Conservation (phyloP, 2,797 vertebrate species). For the Apogon talboti region DNA sequence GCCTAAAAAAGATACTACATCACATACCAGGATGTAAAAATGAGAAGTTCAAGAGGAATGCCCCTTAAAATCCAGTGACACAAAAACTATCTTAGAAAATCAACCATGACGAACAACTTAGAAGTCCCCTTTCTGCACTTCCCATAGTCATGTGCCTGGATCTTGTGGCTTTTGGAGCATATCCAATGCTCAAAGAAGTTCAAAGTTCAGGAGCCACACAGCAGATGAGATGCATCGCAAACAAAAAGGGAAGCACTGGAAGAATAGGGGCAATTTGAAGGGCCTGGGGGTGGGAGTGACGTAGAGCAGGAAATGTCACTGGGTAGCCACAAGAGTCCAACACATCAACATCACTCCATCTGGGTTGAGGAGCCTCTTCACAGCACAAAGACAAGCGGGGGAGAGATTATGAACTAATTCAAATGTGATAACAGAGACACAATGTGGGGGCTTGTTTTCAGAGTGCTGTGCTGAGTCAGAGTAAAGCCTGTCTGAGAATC, state of each 20-base stretch:
- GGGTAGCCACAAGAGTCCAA: not conserved
- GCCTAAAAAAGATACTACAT: no score
- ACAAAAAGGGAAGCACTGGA: conserved; percentile 7
- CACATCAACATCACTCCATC: conserved; percentile 27
- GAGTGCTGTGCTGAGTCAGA: conserved; percentile 31
- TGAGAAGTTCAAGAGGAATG: not conserved
- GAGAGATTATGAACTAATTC: conserved; percentile 11
- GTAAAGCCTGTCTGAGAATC: conserved; percentile 20
- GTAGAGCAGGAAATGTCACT: conserved; percentile 12
- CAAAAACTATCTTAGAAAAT: conserved; percentile 10
- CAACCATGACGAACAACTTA: conserved; percentile 1
- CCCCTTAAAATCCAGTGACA: conserved; percentile 9
- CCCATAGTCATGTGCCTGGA: conserved; percentile 30
- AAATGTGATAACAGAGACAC: conserved; percentile 15
- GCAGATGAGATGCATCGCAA: conserved; percentile 1
- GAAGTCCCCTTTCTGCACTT: conserved; percentile 29
- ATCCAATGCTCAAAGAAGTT: conserved; percentile 14
- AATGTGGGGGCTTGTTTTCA: conserved; percentile 30
- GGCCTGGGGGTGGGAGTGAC: not conserved
- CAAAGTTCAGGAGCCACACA: conserved; percentile 29
- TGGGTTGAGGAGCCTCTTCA: conserved; percentile 10
- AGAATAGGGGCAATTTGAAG: not conserved
- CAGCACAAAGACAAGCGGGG: conserved; percentile 9
- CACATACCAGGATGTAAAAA: not conserved
- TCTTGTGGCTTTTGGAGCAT: conserved; percentile 9